These are phyloP conservation scores for Ageneiosus marmoratus DNA, from an alignment of 2,113 vertebrate genomes.

Conservation along the genomic window DNA sequence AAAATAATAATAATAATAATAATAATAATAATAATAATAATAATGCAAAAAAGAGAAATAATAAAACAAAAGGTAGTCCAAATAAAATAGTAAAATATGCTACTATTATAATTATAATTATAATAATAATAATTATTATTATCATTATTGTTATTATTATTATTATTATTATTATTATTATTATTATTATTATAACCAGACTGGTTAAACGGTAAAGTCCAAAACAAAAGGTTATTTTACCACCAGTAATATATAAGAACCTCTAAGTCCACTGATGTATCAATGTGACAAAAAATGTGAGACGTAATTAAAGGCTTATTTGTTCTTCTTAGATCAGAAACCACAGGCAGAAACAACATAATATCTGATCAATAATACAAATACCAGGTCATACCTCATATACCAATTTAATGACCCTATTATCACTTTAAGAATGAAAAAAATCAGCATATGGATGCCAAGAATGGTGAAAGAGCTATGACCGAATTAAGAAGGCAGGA, in stretches of 20 bases:
- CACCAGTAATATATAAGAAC: neutral
- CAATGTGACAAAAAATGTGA: neutral
- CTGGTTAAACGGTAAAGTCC: neutral
- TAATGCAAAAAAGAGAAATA: neutral
- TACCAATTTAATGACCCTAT: neutral
- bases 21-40: neutral
- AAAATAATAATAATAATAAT: neutral
- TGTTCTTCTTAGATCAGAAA: neutral
- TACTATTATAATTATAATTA: neutral
- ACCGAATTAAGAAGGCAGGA: neutral
- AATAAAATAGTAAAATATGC: neutral
- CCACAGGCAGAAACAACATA: neutral
- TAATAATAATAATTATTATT: neutral
- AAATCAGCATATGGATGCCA: neutral
- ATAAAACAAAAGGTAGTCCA: neutral
- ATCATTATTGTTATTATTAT: neutral
- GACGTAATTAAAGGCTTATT: neutral
- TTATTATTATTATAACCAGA: neutral
- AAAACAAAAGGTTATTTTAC: neutral
- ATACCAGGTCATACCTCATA: neutral
- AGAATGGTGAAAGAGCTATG: neutral
- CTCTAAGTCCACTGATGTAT: neutral
- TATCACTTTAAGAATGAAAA: neutral
- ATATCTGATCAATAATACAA: neutral
- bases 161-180: neutral